phyloP scores from a whole-genome alignment of 2,113 vertebrate species.

The Lophius piscatorius region DNA sequence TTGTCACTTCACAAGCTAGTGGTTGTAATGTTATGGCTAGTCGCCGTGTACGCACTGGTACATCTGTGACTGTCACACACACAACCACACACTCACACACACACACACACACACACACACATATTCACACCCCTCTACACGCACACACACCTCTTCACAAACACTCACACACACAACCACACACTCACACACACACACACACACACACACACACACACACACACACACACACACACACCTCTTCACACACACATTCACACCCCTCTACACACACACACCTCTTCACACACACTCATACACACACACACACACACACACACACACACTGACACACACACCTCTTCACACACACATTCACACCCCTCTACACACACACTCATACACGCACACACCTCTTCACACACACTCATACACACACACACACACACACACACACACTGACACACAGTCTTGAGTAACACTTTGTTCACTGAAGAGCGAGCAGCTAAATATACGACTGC shows the following conservation, averaged over 20 bases:
- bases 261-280: too few species aligned
- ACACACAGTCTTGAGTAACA: constrained; percentile 32
- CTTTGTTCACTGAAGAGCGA: constrained; percentile 51
- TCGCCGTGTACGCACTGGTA: too few species aligned
- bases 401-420: constrained; percentile 9
- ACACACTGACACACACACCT: background rate
- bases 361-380: too few species aligned
- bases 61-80: too few species aligned
- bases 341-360: too few species aligned
- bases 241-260: too few species aligned
- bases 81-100: too few species aligned
- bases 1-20: too few species aligned
- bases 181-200: background rate
- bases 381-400: background rate
- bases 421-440: background rate
- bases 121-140: background rate
- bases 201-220: constrained; percentile 10
- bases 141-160: too few species aligned
- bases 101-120: background rate
- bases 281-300: too few species aligned
- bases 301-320: background rate
- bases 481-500: constrained; percentile 60
- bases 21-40: too few species aligned
- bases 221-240: constrained; percentile 4
- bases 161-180: too few species aligned